These are phyloP conservation scores for Aricia artaxerxes DNA, from an alignment of 2,888 invertebrate genomes.

Conservation along the genomic window DNA sequence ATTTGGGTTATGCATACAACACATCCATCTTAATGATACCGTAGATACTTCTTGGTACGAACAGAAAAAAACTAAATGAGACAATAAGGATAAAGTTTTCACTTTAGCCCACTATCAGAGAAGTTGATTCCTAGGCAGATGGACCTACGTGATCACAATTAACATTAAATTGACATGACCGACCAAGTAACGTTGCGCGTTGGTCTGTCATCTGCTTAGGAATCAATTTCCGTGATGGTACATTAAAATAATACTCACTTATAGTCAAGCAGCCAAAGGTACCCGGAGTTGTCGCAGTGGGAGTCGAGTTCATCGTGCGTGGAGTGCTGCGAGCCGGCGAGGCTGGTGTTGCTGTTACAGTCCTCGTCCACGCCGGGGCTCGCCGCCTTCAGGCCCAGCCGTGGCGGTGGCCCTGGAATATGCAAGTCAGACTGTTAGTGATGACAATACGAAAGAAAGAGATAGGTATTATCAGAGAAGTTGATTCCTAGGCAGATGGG, in stretches of 20 bases:
- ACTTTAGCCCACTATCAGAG: no score
- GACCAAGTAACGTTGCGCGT: no score
- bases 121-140: no score
- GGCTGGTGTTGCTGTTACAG: slow-evolving; percentile 78
- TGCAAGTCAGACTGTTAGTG: slow-evolving; percentile 18
- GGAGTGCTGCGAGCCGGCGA: slow-evolving; percentile 74
- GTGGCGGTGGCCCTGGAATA: slow-evolving; percentile 78
- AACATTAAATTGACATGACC: no score
- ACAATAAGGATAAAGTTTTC: no score
- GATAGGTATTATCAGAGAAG: no score
- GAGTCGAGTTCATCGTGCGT: slow-evolving; percentile 74
- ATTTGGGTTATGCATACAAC: no score
- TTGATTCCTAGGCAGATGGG: no score
- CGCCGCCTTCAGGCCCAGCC: slow-evolving; percentile 78
- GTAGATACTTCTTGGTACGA: no score
- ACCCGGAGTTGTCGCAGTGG: slow-evolving; percentile 90
- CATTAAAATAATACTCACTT: slow-evolving; percentile 80
- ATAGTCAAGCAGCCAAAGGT: slow-evolving; percentile 95
- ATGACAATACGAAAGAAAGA: not conserved
- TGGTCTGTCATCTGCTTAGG: not conserved
- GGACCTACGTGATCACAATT: no score
- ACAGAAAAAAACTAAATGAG: no score
- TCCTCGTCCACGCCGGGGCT: slow-evolving; percentile 77
- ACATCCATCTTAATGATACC: no score
- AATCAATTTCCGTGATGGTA: not conserved